Conservation (phyloP, 2,888 invertebrate genomes). For the Apodemia mormo region DNA sequence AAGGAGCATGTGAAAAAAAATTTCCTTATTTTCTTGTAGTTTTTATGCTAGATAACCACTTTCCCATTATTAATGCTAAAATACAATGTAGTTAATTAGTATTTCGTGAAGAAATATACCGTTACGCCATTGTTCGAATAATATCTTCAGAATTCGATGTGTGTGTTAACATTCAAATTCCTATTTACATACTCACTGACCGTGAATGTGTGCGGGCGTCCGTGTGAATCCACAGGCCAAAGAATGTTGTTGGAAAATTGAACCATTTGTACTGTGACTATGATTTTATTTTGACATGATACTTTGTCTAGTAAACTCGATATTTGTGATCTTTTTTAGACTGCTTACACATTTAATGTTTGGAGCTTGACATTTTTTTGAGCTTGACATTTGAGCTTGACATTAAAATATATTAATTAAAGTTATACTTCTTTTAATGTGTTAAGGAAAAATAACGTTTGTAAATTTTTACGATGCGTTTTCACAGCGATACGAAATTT, state of each 20-base stretch:
- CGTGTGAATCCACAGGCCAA: constrained; percentile 70
- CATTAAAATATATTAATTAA: too few species aligned
- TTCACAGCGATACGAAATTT: too few species aligned
- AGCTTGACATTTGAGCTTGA: too few species aligned
- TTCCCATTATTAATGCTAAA: constrained; percentile 18
- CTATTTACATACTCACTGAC: constrained; percentile 76
- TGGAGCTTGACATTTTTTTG: too few species aligned
- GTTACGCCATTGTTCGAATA: constrained; percentile 48
- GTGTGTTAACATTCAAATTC: constrained; percentile 55
- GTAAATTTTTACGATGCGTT: too few species aligned
- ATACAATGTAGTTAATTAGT: constrained; percentile 19
- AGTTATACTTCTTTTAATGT: too few species aligned
- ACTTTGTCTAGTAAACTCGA: background rate
- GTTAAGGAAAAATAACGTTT: too few species aligned
- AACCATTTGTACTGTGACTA: constrained; percentile 55
- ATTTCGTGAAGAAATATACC: constrained; percentile 30
- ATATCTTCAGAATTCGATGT: constrained; percentile 26
- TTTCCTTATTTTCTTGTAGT: background rate
- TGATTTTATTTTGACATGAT: constrained; percentile 35
- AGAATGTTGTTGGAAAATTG: constrained; percentile 69
- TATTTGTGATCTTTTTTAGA: background rate
- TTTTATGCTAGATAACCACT: background rate
- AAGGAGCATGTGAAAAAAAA: too few species aligned
- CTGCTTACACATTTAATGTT: too few species aligned
- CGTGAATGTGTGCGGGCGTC: constrained; percentile 66